Evolutionary conservation across 2,113 vertebrate species (phyloP), one percentile per base, ranked within the genome.

Genomic region (Electrona antarctica): DNA sequence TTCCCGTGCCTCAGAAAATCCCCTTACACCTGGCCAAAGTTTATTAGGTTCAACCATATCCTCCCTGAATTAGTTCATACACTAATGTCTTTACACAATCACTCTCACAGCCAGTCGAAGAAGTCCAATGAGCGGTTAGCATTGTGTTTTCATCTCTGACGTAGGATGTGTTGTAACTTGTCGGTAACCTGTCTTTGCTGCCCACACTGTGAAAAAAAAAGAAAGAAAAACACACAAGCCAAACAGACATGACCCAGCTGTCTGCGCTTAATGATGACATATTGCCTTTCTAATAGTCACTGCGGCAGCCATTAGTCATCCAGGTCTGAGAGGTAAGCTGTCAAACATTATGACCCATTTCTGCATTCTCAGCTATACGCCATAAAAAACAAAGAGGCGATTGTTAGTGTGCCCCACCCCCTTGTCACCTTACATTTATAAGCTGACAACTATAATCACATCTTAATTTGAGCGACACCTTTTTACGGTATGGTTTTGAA

Each of bases 301-400:
- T 59, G 45, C 56, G 54, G 64, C 59, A 74, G 29, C 58, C 49
- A 68, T 80, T 77, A 74, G 12, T 77, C 74, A 67, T 41, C 13
- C 8, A 50, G 48, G 45, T 69, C 74, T 59, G 41, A 15, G 55
- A 73, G 69, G 57, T 33, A 11, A 8, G 9, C 9, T 59, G 57
- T 59, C 8, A 5, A 60, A 73, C 69, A 62, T 45, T 58, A 48
- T 65, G 50, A 52, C 52, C 54, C 60, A 65, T 52, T 65, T 57
- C 29, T 33, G 33, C 33, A 41, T 41, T 41, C 33, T 41, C 33
- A 41, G 33, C 33, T 41, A 41, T 41, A 41, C 33, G 33, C 33
- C 33, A 6, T 41, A 1, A 41, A 41, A 41, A 41, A 41, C 33
- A 41, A 41, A 41, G 33, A 41, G 33, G 33, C 3, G 1, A 41